phyloP scores from a whole-genome alignment of 2,113 vertebrate genomes.

The Elgaria multicarinata region DNA sequence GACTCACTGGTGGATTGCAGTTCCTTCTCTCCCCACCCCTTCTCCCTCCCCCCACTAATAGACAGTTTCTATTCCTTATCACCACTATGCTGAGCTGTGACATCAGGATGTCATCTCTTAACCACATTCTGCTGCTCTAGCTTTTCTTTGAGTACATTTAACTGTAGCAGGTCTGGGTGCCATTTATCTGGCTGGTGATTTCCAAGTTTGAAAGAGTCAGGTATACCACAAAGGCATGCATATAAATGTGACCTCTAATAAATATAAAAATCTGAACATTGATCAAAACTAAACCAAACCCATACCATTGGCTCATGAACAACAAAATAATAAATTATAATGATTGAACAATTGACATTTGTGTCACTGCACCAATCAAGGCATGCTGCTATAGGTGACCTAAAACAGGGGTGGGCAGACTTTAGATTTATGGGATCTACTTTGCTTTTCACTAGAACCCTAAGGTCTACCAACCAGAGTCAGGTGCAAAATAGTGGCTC shows the following conservation, averaged over 20 bases:
- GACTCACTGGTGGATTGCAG: neutral
- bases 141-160: rapidly evolving
- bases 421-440: no score
- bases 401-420: neutral
- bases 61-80: neutral
- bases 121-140: rapidly evolving
- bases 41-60: neutral
- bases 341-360: neutral
- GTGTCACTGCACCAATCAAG: neutral
- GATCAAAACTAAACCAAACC: neutral
- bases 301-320: neutral
- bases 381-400: neutral
- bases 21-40: neutral
- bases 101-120: neutral
- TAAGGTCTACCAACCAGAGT: no score
- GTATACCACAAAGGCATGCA: neutral
- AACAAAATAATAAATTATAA: neutral
- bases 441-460: no score
- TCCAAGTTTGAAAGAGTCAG: neutral
- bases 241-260: neutral
- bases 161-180: rapidly evolving
- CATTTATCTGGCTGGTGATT: neutral
- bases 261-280: neutral
- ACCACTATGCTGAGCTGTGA: rapidly evolving
- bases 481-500: no score